Conservation (phyloP, 53 echinoderm and acorn worm species). For the Pentamera pediparva region DNA sequence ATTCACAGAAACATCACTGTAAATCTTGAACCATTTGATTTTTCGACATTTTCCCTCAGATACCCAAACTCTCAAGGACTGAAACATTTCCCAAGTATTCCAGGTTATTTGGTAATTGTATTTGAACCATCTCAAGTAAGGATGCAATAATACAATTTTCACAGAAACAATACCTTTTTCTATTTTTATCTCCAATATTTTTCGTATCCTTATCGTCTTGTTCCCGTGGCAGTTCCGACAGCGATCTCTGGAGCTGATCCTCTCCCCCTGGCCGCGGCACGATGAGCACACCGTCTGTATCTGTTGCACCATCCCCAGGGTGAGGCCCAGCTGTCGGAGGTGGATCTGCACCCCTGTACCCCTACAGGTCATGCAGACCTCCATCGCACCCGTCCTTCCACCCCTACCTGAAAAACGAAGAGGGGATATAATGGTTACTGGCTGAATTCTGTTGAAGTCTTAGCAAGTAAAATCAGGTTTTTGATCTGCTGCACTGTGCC, state of each 20-base stretch:
- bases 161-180: constrained; percentile 68
- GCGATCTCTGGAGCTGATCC: constrained; percentile 73
- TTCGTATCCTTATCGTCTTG: constrained; percentile 76
- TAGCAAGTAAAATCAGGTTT: too few relatives aligned
- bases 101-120: background rate
- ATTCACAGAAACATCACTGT: background rate
- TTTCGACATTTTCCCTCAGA: too few relatives aligned
- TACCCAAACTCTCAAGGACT: background rate
- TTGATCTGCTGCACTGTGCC: too few relatives aligned
- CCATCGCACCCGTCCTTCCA: constrained; percentile 87
- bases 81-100: background rate
- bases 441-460: too few relatives aligned
- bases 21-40: too few relatives aligned
- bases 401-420: constrained; percentile 62
- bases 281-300: constrained; percentile 74
- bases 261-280: constrained; percentile 87
- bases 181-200: constrained; percentile 92
- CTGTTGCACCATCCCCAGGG: constrained; percentile 98
- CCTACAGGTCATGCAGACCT: constrained; percentile 67
- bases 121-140: background rate
- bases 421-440: too few relatives aligned
- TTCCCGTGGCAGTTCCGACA: constrained; percentile 80
- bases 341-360: constrained; percentile 85
- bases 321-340: constrained; percentile 55
- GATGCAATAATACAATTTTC: background rate